phyloP scores from a whole-genome alignment of 2,888 invertebrate genomes.

The Eristalis tenax region DNA sequence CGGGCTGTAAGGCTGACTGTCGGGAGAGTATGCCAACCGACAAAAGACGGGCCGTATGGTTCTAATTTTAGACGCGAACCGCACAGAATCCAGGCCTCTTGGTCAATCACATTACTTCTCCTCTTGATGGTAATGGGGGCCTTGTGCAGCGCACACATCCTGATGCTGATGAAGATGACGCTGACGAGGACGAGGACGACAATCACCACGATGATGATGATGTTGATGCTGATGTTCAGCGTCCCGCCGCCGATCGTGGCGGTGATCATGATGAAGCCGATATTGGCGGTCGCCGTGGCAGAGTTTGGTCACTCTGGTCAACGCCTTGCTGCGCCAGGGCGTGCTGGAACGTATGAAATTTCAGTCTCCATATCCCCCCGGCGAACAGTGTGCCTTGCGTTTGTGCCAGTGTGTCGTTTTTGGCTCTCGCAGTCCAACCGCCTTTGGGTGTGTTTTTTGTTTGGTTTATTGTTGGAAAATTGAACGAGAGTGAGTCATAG shows the following conservation, averaged over 20 bases:
- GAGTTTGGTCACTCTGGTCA: slow-evolving; percentile 17
- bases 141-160: slow-evolving; percentile 29
- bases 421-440: not conserved
- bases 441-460: slow-evolving; percentile 5
- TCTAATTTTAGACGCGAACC: slow-evolving; percentile 63
- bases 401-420: slow-evolving; percentile 12
- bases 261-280: slow-evolving; percentile 32
- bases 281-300: not conserved
- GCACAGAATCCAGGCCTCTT: slow-evolving; percentile 68
- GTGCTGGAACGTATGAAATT: slow-evolving; percentile 51
- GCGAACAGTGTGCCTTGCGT: not conserved
- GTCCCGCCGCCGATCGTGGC: not conserved
- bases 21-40: slow-evolving; percentile 24
- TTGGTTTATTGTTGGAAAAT: slow-evolving; percentile 22
- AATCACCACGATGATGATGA: slow-evolving; percentile 31
- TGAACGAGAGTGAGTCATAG: slow-evolving; percentile 36
- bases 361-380: slow-evolving; percentile 50
- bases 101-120: slow-evolving; percentile 67
- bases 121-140: slow-evolving; percentile 51
- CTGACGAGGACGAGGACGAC: slow-evolving; percentile 12
- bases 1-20: not conserved
- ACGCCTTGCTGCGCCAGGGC: slow-evolving; percentile 5
- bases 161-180: slow-evolving; percentile 31
- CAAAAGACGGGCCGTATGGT: slow-evolving; percentile 54
- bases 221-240: not conserved